phyloP scores from a whole-genome alignment of 2,888 invertebrate species.

The Ornithoptera alexandrae region DNA sequence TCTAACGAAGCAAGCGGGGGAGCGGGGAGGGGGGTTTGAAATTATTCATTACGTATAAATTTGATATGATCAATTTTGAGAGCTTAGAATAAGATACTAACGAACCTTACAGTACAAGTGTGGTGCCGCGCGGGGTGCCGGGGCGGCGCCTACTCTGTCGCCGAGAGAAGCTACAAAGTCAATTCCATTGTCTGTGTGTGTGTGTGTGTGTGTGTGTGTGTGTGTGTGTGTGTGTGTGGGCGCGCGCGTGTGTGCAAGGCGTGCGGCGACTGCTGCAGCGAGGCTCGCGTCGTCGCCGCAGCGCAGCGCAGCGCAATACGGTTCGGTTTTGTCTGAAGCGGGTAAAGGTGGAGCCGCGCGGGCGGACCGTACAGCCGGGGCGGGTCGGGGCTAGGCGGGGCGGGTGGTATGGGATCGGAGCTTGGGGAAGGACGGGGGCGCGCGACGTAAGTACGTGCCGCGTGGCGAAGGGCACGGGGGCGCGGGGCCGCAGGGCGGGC shows the following conservation, averaged over 20 bases:
- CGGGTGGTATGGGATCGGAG: conserved; percentile 23
- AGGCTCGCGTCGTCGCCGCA: too few relatives aligned
- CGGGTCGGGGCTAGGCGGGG: conserved; percentile 18
- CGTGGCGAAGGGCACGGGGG: conserved; percentile 17
- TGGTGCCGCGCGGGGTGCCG: conserved; percentile 52
- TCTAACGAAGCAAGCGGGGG: conserved; percentile 65
- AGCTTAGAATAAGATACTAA: conserved; percentile 40
- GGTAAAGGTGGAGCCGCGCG: conserved; percentile 1
- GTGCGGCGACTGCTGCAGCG: too few relatives aligned
- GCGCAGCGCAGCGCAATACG: not conserved
- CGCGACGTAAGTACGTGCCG: conserved; percentile 46
- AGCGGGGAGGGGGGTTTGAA: conserved; percentile 32
- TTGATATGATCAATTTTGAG: conserved; percentile 74
- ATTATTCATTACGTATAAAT: conserved; percentile 72
- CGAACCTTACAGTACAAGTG: conserved; percentile 55
- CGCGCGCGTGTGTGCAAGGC: too few relatives aligned
- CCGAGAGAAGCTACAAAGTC: conserved; percentile 33
- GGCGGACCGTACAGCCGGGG: not conserved
- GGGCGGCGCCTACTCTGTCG: conserved; percentile 1
- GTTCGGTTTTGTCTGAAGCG: not conserved
- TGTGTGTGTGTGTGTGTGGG: too few relatives aligned
- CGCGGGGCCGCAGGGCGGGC: not conserved
- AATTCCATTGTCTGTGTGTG: conserved; percentile 33
- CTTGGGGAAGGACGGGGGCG: conserved; percentile 39
- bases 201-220: too few relatives aligned